These are phyloP conservation scores for Physocephala rufipes DNA, from an alignment of 2,888 invertebrate genomes.

Conservation along the genomic window DNA sequence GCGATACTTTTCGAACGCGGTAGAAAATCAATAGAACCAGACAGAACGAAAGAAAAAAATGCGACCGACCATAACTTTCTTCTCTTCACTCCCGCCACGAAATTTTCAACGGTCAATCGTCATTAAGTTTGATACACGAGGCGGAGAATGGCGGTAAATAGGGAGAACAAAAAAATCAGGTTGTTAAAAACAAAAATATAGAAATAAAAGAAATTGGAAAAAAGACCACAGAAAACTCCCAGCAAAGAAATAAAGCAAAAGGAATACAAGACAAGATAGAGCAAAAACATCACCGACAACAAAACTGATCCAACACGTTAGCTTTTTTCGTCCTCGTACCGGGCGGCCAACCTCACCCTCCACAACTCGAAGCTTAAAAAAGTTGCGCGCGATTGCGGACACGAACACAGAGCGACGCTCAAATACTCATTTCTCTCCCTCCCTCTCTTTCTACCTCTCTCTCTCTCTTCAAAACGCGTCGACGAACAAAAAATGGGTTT, in stretches of 20 bases:
- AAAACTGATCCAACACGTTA: background rate
- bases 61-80: constrained; percentile 34
- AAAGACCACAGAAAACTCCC: background rate
- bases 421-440: background rate
- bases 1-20: constrained; percentile 46
- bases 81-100: constrained; percentile 32
- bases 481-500: background rate
- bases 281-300: background rate
- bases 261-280: constrained; percentile 34
- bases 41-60: constrained; percentile 54
- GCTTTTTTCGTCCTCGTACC: background rate
- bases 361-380: too few relatives aligned
- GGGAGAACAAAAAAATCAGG: too few relatives aligned
- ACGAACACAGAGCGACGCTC: background rate
- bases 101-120: background rate
- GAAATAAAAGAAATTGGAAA: constrained; percentile 31
- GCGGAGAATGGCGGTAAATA: too few relatives aligned
- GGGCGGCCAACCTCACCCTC: background rate
- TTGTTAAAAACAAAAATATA: constrained; percentile 27
- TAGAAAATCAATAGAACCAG: constrained; percentile 67
- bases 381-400: background rate
- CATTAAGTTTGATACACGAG: too few relatives aligned
- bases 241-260: constrained; percentile 13
- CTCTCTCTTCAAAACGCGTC: background rate
- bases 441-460: background rate